A percentile compares a stretch with the other conserved stretches of the same genome.
Conservation (phyloP, 37 sponge, comb jelly and placozoan genomes). For the Diacarnus erythraeanus region DNA sequence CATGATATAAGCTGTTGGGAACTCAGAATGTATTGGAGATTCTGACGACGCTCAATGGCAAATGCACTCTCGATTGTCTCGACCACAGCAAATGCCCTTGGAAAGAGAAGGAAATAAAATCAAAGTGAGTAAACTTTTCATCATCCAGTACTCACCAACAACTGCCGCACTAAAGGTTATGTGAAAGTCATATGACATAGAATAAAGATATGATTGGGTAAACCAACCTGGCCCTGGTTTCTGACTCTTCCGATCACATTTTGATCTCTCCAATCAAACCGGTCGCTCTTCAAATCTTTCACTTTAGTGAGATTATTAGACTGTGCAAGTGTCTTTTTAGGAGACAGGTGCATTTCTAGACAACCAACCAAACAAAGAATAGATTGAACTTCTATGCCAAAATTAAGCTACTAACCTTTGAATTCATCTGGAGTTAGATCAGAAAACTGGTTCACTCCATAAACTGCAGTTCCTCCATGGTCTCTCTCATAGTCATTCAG, state of each 20-base stretch:
- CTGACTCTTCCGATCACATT: conserved; percentile 42
- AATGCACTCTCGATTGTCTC: conserved; percentile 74
- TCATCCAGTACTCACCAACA: conserved; percentile 69
- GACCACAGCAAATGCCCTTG: conserved; percentile 85
- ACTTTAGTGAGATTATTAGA: not conserved
- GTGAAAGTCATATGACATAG: not conserved
- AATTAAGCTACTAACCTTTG: conserved; percentile 19
- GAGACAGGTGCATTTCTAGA: conserved; percentile 6
- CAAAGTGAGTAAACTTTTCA: not conserved
- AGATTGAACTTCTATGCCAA: not conserved
- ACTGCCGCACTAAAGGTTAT: conserved; percentile 68
- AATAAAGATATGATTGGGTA: not conserved
- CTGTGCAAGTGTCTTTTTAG: not conserved
- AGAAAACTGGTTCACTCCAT: conserved; percentile 86
- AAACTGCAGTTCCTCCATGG: conserved; percentile 51
- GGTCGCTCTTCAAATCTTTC: not conserved
- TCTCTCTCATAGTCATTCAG: conserved; percentile 54
- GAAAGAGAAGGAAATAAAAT: not conserved
- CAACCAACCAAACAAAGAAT: not conserved
- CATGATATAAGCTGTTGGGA: conserved; percentile 86
- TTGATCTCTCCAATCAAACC: conserved; percentile 40
- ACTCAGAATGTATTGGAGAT: conserved; percentile 44
- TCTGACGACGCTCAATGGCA: conserved; percentile 32
- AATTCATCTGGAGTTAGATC: conserved; percentile 84
- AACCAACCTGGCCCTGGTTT: conserved; percentile 48